A percentile compares a stretch with the other conserved stretches of the same genome.
Evolutionary conservation across 2,113 vertebrate genomes (phyloP).

Genomic region (Puma concolor): DNA sequence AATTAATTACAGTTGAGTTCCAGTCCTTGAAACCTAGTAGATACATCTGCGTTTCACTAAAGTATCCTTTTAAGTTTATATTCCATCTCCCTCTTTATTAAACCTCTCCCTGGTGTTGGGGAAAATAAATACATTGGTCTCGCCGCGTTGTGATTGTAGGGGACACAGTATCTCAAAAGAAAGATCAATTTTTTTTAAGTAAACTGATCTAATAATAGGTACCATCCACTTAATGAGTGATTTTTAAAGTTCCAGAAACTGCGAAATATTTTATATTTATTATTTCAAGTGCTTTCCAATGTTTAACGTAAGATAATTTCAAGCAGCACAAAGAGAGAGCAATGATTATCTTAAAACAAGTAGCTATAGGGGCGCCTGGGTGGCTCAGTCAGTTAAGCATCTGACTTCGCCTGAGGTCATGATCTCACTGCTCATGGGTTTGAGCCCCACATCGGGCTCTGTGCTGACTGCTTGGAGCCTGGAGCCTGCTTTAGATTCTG

Average conservation of each 20-base stretch:
- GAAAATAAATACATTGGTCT: not conserved
- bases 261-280: not conserved
- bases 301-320: not conserved
- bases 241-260: not conserved
- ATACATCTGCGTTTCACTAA: not conserved
- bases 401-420: no score
- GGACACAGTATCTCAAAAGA: not conserved
- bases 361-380: not conserved
- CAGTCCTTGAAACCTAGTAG: slow-evolving; percentile 15
- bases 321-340: not conserved
- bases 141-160: not conserved
- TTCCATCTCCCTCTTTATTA: not conserved
- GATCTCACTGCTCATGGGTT: no score
- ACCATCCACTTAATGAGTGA: not conserved
- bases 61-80: not conserved
- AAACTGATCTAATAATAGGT: not conserved
- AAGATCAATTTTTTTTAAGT: not conserved
- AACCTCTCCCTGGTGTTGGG: not conserved
- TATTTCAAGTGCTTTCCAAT: not conserved
- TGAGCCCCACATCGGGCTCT: no score
- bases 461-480: no score
- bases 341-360: not conserved
- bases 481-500: no score
- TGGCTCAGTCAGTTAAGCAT: no score
- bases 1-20: slow-evolving; percentile 71